Evolutionary conservation across 2,888 invertebrate species (phyloP), one percentile per base, ranked within the genome.

Genomic region (Tachina fera): DNA sequence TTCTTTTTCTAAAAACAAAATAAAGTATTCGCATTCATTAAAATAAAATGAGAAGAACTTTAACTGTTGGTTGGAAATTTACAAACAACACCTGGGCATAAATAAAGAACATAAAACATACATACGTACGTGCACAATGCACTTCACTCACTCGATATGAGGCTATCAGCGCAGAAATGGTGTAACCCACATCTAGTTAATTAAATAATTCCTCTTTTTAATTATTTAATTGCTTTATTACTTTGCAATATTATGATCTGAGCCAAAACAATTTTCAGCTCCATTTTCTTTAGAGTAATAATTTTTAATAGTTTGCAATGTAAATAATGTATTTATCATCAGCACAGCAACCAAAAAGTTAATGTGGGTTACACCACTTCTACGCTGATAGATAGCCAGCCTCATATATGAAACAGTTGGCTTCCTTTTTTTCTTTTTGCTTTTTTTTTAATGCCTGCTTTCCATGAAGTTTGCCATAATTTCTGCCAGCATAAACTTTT

Each of bases 11-110:
- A 39, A 41, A 72, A 65, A 71, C 39, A 65, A 72, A 65, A 19
- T 39, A 45, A 74, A 61, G 19, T 39, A 61, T n/a, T 41, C 10
- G 13, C 60, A n/a, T 60, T 49, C 45, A 19, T n/a, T 9, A 31
- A 31, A 31, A 31, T 45, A 56, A 70, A 19, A 41, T 11, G 53
- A 41, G 8, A 49, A 65, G 45, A 84, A 68, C 39, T 41, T 39
- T 14, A 56, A 51, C 45, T 49, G 11, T 51, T 63, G 74, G 31
- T 43, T 58, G n/a, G 43, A 83, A 67, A 72, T 72, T 77, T 77
- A 67, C 71, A 58, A 56, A 43, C 84, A 71, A 77, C 80, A 76
- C 76, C 75, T 75, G 80, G 51, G 11, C 49, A 75, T 84, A 84
- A 84, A 76, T 77, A 80, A 68, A 65, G 70, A 63, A 49, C 63